A percentile compares a stretch with the other conserved stretches of the same genome.
Conservation (phyloP, 2,888 invertebrate species). For the Rhopalosiphum nymphaeae region DNA sequence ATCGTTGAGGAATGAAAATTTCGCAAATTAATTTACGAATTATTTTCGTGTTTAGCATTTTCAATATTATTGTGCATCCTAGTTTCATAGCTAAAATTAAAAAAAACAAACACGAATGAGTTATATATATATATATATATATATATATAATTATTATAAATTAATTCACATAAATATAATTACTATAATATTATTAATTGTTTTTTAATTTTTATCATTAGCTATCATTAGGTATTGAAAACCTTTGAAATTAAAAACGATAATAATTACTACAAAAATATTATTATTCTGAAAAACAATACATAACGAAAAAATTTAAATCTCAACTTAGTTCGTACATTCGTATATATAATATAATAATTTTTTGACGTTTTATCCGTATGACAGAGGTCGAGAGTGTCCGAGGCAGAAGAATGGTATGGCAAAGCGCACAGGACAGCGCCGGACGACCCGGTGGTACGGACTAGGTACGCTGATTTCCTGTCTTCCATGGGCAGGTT, state of each 20-base stretch:
- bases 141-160: background rate
- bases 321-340: background rate
- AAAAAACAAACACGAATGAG: background rate
- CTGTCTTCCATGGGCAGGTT: slow-evolving; percentile 83
- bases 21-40: background rate
- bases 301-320: background rate
- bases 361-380: background rate
- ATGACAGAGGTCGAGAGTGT: slow-evolving; percentile 79
- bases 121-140: background rate
- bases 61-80: background rate
- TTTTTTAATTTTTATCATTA: background rate
- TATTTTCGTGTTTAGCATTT: background rate
- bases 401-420: slow-evolving; percentile 90
- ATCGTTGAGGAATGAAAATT: background rate
- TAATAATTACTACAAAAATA: background rate
- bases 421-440: slow-evolving; percentile 84
- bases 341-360: background rate
- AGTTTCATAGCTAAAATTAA: background rate
- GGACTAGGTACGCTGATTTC: slow-evolving; percentile 93
- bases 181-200: background rate
- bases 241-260: background rate
- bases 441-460: slow-evolving; percentile 84
- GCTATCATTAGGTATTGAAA: background rate
- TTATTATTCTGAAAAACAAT: background rate
- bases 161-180: background rate